phyloP scores from a whole-genome alignment of 2,797 vertebrate genomes.

The Numenius phaeopus region DNA sequence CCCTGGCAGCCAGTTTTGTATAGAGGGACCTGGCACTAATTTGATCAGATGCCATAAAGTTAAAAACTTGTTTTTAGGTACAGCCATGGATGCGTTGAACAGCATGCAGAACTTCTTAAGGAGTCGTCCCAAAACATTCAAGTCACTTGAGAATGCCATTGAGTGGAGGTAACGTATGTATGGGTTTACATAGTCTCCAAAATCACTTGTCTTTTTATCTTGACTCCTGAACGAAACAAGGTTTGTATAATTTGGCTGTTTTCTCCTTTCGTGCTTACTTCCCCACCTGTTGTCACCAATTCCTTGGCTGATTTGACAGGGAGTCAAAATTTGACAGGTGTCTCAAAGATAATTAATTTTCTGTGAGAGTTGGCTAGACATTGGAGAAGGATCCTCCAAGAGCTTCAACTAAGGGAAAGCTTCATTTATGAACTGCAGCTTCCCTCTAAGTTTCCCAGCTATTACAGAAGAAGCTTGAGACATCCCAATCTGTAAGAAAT shows the following conservation, averaged over 20 bases:
- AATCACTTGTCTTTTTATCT: neutral
- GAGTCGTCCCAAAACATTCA: constrained; percentile 97
- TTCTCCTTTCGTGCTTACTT: rapidly evolving
- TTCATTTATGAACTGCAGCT: neutral
- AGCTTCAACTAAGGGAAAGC: neutral
- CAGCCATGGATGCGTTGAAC: constrained; percentile 98
- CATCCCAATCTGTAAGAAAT: neutral
- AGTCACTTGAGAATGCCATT: constrained; percentile 96
- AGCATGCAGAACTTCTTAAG: constrained; percentile 99
- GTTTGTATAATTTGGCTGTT: neutral
- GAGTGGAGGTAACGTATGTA: constrained; percentile 91
- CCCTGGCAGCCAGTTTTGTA: neutral
- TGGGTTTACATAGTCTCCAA: neutral
- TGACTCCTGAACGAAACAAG: neutral
- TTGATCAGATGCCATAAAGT: neutral
- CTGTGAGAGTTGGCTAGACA: neutral
- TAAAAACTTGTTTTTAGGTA: constrained; percentile 80
- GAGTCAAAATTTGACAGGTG: neutral
- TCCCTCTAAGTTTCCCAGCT: neutral
- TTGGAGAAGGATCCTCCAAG: neutral
- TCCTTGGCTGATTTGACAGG: neutral
- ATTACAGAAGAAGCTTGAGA: neutral
- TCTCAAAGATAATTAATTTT: neutral
- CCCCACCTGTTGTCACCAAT: neutral
- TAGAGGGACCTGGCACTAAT: neutral